Conservation (phyloP, 2,888 invertebrate genomes). For the Strigamia crassipes region DNA sequence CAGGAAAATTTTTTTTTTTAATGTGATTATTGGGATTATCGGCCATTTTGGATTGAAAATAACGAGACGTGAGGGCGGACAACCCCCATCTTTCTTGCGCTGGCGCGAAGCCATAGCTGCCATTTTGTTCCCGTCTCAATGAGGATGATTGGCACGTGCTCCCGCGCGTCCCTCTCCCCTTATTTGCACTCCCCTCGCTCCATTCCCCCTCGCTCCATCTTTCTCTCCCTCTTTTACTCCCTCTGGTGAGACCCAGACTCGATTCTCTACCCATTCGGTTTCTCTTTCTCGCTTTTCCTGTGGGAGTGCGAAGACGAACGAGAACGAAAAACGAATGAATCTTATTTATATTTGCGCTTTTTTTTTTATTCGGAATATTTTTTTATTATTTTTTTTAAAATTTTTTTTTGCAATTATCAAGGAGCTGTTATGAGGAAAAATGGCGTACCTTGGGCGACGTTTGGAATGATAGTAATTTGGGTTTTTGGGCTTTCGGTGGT, state of each 20-base stretch:
- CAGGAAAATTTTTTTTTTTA: no score
- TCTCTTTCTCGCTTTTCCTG: neutral
- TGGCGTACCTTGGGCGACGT: no score
- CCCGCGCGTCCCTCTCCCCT: neutral
- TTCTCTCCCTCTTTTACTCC: conserved; percentile 3
- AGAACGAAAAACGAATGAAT: no score
- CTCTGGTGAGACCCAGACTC: neutral
- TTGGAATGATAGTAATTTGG: no score
- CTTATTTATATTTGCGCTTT: no score
- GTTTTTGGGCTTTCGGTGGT: no score
- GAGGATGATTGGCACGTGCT: conserved; percentile 3
- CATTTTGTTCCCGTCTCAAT: conserved; percentile 19
- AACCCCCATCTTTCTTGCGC: neutral
- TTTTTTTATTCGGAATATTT: no score
- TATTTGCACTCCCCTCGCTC: neutral
- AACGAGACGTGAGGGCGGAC: neutral
- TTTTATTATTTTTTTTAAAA: no score
- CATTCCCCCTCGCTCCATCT: neutral
- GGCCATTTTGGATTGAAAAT: neutral
- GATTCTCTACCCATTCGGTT: neutral
- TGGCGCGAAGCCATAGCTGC: conserved; percentile 7
- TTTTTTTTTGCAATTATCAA: no score
- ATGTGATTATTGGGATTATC: no score
- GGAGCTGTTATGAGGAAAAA: no score
- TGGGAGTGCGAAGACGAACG: no score